These are phyloP conservation scores for Drosophila anceps DNA, from an alignment of 2,888 invertebrate species.

Conservation along the genomic window DNA sequence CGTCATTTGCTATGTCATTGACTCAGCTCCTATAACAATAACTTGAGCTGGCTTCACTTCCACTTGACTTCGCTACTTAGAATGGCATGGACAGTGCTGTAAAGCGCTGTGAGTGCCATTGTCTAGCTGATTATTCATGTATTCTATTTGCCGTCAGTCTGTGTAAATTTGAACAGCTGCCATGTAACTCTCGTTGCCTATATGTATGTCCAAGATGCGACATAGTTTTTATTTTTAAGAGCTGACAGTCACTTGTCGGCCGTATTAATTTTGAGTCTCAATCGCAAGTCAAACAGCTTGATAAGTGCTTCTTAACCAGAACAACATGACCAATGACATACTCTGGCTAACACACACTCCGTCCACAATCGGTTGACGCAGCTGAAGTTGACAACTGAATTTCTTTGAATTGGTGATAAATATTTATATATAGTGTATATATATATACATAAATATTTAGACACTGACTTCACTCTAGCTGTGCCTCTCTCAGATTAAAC, in stretches of 20 bases:
- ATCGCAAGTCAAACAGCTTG: conserved; percentile 26
- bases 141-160: background rate
- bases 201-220: background rate
- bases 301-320: conserved; percentile 4
- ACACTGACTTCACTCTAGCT: background rate
- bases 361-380: conserved; percentile 12
- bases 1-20: background rate
- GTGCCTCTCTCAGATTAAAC: background rate
- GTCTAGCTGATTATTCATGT: background rate
- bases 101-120: background rate
- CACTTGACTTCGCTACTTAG: background rate
- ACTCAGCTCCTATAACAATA: background rate
- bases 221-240: background rate
- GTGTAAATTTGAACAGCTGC: conserved; percentile 7
- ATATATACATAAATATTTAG: background rate
- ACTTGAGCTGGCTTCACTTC: background rate
- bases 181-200: background rate
- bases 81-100: background rate
- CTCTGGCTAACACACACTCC: background rate
- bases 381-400: background rate
- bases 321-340: conserved; percentile 5
- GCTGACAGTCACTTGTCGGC: background rate
- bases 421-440: background rate
- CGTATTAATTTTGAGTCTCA: background rate
- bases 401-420: conserved; percentile 2